These are phyloP conservation scores for Vulpes vulpes DNA, from an alignment of 2,113 vertebrate genomes.

Conservation along the genomic window DNA sequence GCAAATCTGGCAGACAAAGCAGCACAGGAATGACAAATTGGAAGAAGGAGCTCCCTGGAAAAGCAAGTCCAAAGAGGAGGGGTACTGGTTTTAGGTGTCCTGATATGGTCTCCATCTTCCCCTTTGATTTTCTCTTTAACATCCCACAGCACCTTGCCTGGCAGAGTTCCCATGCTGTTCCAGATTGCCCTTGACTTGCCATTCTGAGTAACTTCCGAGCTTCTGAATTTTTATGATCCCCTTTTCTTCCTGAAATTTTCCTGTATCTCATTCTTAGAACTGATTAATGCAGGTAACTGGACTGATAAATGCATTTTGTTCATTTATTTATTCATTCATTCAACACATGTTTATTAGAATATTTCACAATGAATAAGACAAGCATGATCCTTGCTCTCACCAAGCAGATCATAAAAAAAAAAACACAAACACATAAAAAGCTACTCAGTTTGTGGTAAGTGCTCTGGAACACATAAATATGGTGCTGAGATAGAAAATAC, in stretches of 20 bases:
- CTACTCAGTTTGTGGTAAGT: neutral
- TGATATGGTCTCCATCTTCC: neutral
- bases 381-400: neutral
- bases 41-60: neutral
- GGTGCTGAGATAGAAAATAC: neutral
- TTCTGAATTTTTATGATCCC: neutral
- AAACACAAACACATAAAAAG: neutral
- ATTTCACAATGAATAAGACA: neutral
- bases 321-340: neutral
- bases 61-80: rapidly evolving
- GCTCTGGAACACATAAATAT: neutral
- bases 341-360: neutral
- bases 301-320: neutral
- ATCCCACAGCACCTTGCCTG: rapidly evolving
- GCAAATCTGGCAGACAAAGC: neutral
- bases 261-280: neutral
- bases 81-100: rapidly evolving
- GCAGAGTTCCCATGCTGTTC: rapidly evolving
- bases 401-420: neutral
- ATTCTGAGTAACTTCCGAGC: rapidly evolving
- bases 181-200: rapidly evolving
- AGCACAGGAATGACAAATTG: neutral
- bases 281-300: no score
- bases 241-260: neutral
- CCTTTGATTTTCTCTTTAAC: neutral